Conservation (phyloP, 1,140 invertebrate species). For the Trigoniulus corallinus region DNA sequence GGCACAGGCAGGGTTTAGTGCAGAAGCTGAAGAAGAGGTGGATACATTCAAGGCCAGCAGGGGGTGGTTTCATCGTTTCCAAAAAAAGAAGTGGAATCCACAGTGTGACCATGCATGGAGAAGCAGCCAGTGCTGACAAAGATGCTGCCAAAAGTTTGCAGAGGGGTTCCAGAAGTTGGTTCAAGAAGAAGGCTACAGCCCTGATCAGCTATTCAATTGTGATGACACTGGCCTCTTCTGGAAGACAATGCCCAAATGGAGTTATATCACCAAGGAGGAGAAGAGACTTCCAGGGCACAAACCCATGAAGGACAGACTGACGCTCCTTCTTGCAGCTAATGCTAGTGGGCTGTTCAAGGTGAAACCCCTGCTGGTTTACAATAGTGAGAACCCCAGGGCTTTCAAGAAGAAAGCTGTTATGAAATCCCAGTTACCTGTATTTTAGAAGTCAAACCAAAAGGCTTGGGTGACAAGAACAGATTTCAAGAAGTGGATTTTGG, state of each 20-base stretch:
- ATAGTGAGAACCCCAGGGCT: conserved; percentile 7
- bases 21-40: no score
- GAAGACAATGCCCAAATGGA: conserved; percentile 4
- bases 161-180: not conserved
- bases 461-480: no score
- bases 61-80: no score
- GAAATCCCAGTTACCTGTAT: no score
- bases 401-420: no score
- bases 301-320: conserved; percentile 6
- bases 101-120: no score
- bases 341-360: conserved; percentile 6
- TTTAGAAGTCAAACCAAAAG: no score
- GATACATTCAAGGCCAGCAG: no score
- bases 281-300: conserved; percentile 5
- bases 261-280: conserved; percentile 4
- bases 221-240: conserved; percentile 10
- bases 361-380: conserved; percentile 7
- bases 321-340: conserved; percentile 8
- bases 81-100: no score
- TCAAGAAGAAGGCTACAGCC: not conserved
- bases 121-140: not conserved
- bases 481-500: no score
- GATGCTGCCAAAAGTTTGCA: not conserved
- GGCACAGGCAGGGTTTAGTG: no score
- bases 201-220: conserved; percentile 9